Evolutionary conservation across 2,797 vertebrate species (phyloP).

Genomic region (Enteromius argenteus): DNA sequence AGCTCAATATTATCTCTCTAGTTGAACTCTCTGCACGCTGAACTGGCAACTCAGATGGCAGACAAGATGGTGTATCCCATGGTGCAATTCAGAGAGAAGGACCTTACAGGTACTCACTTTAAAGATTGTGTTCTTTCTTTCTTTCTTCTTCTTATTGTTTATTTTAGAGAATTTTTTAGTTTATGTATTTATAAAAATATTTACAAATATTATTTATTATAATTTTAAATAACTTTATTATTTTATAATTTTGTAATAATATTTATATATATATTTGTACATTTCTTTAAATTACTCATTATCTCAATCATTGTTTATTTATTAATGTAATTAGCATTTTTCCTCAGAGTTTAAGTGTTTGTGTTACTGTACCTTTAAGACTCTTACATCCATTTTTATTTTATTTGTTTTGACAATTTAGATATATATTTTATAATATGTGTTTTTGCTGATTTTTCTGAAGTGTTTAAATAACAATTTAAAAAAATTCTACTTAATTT

Average conservation of each 20-base stretch:
- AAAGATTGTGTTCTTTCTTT: background rate
- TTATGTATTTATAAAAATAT: background rate
- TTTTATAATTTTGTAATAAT: too few relatives aligned
- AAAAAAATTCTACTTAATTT: background rate
- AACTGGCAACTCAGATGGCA: conserved; percentile 92
- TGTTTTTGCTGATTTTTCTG: background rate
- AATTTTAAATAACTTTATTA: too few relatives aligned
- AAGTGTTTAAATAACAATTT: background rate
- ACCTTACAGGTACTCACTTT: conserved; percentile 89
- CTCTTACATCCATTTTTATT: background rate
- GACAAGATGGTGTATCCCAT: conserved; percentile 96
- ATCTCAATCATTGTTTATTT: background rate
- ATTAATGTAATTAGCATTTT: background rate
- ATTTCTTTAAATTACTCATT: background rate
- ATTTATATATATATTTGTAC: background rate
- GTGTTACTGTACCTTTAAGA: background rate
- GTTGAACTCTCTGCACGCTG: conserved; percentile 93
- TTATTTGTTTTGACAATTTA: too few relatives aligned
- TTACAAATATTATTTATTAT: background rate
- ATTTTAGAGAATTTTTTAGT: too few relatives aligned
- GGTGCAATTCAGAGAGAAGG: conserved; percentile 97
- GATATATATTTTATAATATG: background rate
- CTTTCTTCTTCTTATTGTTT: too few relatives aligned
- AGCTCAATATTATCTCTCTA: conserved; percentile 66
- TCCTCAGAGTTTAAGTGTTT: background rate